A percentile compares a stretch with the other conserved stretches of the same genome.
Evolutionary conservation across 2,797 vertebrate genomes (phyloP).

Genomic region (Onychomys leucogaster): DNA sequence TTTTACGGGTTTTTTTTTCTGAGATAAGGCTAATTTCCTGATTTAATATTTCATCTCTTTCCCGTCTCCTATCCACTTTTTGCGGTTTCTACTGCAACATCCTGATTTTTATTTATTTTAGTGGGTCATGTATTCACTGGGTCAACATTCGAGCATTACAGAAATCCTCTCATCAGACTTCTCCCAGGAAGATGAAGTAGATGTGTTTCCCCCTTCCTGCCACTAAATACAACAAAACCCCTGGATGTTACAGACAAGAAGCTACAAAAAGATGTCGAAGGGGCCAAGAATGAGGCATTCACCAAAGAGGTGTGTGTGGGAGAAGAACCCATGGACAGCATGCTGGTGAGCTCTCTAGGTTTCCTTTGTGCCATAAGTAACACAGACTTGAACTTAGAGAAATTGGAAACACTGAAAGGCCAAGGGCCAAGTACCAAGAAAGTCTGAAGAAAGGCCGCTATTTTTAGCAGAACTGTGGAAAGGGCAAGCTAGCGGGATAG

Average conservation of each 20-base stretch:
- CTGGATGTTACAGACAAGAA: neutral
- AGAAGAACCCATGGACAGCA: neutral
- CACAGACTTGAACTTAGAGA: neutral
- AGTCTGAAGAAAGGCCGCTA: neutral
- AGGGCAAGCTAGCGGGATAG: neutral
- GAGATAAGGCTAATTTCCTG: neutral
- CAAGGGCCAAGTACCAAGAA: neutral
- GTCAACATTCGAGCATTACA: neutral
- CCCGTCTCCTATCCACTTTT: slow-evolving; percentile 3
- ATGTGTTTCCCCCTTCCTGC: neutral
- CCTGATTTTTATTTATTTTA: slow-evolving; percentile 40
- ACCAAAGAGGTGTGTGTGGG: accelerated
- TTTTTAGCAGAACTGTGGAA: slow-evolving; percentile 22
- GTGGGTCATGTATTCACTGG: neutral
- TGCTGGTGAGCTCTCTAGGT: neutral
- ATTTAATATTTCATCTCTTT: slow-evolving; percentile 16
- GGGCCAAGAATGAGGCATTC: neutral
- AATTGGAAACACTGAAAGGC: neutral
- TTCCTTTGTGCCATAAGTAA: neutral
- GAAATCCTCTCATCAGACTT: slow-evolving; percentile 24
- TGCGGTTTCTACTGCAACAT: neutral
- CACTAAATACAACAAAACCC: neutral
- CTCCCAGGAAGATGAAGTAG: neutral
- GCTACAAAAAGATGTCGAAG: neutral
- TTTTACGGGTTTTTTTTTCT: slow-evolving; percentile 8